These are phyloP conservation scores for Neogale vison DNA, from an alignment of 2,113 vertebrate genomes.

Conservation along the genomic window DNA sequence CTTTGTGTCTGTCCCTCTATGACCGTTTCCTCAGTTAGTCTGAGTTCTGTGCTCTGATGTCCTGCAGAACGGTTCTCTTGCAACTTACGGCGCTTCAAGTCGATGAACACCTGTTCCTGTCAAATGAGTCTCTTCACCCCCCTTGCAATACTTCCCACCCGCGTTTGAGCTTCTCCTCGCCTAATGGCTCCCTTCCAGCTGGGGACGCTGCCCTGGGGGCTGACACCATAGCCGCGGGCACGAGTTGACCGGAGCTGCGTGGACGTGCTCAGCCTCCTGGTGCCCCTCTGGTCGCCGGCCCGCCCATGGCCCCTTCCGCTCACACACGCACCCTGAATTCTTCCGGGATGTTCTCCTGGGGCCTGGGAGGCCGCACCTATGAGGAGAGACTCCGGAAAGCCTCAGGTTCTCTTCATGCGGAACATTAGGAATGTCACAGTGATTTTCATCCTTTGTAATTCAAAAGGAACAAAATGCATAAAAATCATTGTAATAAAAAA, in stretches of 20 bases:
- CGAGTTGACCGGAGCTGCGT: rapidly evolving
- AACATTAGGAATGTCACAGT: background rate
- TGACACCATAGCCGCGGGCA: rapidly evolving
- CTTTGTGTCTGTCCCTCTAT: rapidly evolving
- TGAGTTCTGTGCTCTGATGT: rapidly evolving
- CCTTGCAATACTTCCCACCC: background rate
- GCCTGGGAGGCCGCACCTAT: rapidly evolving
- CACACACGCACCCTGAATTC: rapidly evolving
- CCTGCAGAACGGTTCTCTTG: rapidly evolving
- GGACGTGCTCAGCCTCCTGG: rapidly evolving
- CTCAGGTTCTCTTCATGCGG: background rate
- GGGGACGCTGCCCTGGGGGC: background rate
- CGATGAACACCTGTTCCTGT: rapidly evolving
- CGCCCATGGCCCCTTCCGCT: rapidly evolving
- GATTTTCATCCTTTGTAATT: background rate
- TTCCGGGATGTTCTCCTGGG: rapidly evolving
- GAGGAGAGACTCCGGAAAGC: rapidly evolving
- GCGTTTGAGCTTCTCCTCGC: background rate
- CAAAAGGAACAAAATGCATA: background rate
- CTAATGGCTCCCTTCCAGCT: rapidly evolving
- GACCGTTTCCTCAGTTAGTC: rapidly evolving
- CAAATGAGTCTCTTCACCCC: rapidly evolving
- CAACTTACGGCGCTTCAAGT: rapidly evolving
- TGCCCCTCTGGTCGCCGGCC: rapidly evolving
- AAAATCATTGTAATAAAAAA: background rate